Percentiles rank a stretch among this genome's conserved stretches.
Evolutionary conservation across 2,888 invertebrate genomes (phyloP).

Genomic region (Neoascia interrupta): DNA sequence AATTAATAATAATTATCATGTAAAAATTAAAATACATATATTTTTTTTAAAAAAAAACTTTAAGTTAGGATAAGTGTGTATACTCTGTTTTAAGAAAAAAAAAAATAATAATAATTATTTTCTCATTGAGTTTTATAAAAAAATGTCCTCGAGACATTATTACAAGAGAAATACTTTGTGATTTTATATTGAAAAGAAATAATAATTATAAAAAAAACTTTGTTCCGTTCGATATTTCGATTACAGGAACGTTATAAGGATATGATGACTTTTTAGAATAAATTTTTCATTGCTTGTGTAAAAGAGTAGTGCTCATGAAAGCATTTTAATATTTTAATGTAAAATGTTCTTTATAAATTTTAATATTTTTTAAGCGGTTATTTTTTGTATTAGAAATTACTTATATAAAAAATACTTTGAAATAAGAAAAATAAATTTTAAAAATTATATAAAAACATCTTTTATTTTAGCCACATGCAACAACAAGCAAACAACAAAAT

Average conservation of each 20-base stretch:
- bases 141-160: not conserved
- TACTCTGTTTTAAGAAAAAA: conserved; percentile 2
- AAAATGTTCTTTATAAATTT: not conserved
- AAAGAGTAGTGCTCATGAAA: not conserved
- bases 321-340: not conserved
- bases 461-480: too few species aligned
- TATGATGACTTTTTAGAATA: not conserved
- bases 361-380: not conserved
- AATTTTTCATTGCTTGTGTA: not conserved
- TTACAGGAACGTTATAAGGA: not conserved
- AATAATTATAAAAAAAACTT: not conserved
- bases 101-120: too few species aligned
- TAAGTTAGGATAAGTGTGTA: conserved; percentile 11
- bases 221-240: too few species aligned
- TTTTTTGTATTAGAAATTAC: not conserved
- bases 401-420: not conserved
- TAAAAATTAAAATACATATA: not conserved
- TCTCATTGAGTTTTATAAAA: not conserved
- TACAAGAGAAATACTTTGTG: conserved; percentile 17
- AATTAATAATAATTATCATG: conserved; percentile 17
- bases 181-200: conserved; percentile 30
- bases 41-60: not conserved
- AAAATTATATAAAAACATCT: too few species aligned
- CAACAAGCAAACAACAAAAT: too few species aligned
- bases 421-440: not conserved